A percentile compares a stretch with the other conserved stretches of the same genome.
phyloP scores from a whole-genome alignment of 2,113 vertebrate species.

The Actenoides lindsayi region DNA sequence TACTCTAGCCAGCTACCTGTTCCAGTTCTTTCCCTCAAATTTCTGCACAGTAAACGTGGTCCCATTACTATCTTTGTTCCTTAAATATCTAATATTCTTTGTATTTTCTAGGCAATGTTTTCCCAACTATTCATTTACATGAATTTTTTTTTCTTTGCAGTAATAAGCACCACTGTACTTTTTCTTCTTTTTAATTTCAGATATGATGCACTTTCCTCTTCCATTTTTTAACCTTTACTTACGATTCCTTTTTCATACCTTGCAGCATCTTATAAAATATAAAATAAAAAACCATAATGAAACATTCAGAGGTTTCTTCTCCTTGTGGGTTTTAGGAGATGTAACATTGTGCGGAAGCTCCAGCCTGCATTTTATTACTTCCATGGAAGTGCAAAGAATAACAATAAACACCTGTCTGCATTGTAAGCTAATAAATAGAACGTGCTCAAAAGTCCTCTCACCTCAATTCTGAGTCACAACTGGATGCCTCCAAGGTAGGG shows the following conservation, averaged over 20 bases:
- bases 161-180: not conserved
- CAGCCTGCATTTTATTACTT: conserved; percentile 71
- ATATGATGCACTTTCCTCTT: conserved; percentile 8
- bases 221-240: conserved; percentile 67
- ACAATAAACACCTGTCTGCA: conserved; percentile 44
- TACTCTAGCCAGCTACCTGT: not conserved
- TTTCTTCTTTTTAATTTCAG: conserved; percentile 62
- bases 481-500: not conserved
- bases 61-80: not conserved
- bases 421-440: conserved; percentile 13
- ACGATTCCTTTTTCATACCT: conserved; percentile 66
- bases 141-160: conserved; percentile 19
- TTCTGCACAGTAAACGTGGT: not conserved
- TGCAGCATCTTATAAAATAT: conserved; percentile 77
- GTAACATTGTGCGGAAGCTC: conserved; percentile 21
- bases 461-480: not conserved
- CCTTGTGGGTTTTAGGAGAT: conserved; percentile 68
- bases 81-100: not conserved
- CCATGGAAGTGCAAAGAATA: conserved; percentile 55
- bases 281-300: conserved; percentile 72
- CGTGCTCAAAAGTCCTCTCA: not conserved
- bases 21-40: not conserved
- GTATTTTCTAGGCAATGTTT: not conserved
- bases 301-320: conserved; percentile 72
- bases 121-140: not conserved